A percentile compares a stretch with the other conserved stretches of the same genome.
phyloP scores from a whole-genome alignment of 2,113 vertebrate species.

The Sitta europaea region DNA sequence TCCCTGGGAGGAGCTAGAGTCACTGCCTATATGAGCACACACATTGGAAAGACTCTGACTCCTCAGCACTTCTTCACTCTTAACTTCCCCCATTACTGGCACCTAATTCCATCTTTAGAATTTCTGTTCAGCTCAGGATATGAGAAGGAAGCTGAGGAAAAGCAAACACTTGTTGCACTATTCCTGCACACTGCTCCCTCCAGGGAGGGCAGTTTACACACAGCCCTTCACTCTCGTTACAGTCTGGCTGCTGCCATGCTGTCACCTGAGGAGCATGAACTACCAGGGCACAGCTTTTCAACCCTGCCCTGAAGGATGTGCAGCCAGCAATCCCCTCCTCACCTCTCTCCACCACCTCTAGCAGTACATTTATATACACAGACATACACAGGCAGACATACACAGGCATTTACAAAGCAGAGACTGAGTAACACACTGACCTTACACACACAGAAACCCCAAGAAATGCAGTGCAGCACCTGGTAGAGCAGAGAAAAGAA shows the following conservation, averaged over 20 bases:
- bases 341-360: neutral
- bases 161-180: neutral
- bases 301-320: neutral
- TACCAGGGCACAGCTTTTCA: neutral
- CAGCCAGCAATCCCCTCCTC: neutral
- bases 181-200: neutral
- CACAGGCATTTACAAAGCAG: neutral
- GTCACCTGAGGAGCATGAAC: neutral
- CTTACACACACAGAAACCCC: neutral
- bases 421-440: neutral
- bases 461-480: neutral
- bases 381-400: neutral
- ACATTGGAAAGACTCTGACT: neutral
- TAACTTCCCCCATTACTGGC: neutral
- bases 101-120: neutral
- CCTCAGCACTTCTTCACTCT: neutral
- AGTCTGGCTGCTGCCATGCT: neutral
- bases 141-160: neutral
- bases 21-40: fast-evolving
- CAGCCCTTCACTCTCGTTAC: fast-evolving
- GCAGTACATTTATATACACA: fast-evolving
- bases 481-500: neutral
- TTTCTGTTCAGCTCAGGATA: neutral
- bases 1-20: neutral
- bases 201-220: fast-evolving